Conservation (phyloP, 1,140 invertebrate species). For the Bombus balteatus region DNA sequence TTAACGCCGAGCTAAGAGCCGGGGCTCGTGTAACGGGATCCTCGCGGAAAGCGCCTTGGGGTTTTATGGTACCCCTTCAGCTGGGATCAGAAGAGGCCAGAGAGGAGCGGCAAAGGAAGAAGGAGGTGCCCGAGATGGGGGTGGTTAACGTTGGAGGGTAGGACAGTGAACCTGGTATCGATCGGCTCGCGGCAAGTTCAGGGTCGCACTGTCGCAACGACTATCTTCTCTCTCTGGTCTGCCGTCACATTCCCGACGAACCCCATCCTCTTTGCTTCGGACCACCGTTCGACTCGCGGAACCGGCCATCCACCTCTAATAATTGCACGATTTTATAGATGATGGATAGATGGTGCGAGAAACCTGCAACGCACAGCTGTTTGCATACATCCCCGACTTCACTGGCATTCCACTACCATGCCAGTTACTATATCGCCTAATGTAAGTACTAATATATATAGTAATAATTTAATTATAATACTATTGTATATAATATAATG, state of each 20-base stretch:
- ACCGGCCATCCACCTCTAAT: slow-evolving; percentile 60
- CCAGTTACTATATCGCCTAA: slow-evolving; percentile 37
- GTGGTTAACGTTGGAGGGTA: slow-evolving; percentile 63
- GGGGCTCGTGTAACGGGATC: slow-evolving; percentile 73
- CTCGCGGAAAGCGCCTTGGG: slow-evolving; percentile 74
- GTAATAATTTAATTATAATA: no score
- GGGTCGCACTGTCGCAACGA: slow-evolving; percentile 76
- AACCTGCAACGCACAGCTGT: slow-evolving; percentile 77
- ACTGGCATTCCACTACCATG: background rate
- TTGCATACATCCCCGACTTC: slow-evolving; percentile 70
- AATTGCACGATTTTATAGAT: slow-evolving; percentile 57
- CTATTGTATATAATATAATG: no score
- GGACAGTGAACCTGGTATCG: slow-evolving; percentile 79
- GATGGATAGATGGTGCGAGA: slow-evolving; percentile 63
- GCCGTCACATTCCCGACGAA: slow-evolving; percentile 53
- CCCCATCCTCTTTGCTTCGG: slow-evolving; percentile 42
- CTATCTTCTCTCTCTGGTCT: slow-evolving; percentile 59
- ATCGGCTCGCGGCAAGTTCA: slow-evolving; percentile 78
- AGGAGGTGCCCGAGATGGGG: slow-evolving; percentile 55
- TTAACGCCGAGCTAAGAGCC: slow-evolving; percentile 71
- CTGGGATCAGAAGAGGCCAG: slow-evolving; percentile 61
- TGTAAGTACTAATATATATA: slow-evolving; percentile 11
- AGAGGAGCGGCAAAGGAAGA: slow-evolving; percentile 24
- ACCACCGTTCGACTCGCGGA: slow-evolving; percentile 58
- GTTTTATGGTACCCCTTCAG: slow-evolving; percentile 71